phyloP scores from a whole-genome alignment of 1,140 invertebrate genomes.

The Drosophila nikananu region DNA sequence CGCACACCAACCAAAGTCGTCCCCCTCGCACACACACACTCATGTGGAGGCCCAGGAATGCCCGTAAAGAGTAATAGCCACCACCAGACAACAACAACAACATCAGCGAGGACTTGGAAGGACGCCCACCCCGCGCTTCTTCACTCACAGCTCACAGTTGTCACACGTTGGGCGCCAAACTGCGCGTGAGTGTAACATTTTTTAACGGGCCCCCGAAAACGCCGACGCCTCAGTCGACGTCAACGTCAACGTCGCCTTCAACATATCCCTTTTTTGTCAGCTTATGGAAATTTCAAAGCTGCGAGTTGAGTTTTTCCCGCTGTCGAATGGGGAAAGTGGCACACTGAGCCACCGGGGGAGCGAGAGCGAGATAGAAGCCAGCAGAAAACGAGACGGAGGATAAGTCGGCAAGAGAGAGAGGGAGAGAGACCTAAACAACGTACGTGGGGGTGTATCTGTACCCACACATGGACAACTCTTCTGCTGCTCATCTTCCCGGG shows the following conservation, averaged over 20 bases:
- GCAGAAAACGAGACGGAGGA: conserved; percentile 3
- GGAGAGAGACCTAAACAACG: conserved; percentile 49
- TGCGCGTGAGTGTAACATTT: conserved; percentile 82
- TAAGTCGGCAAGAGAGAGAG: conserved; percentile 7
- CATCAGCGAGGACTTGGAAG: conserved; percentile 6
- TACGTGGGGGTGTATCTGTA: conserved; percentile 68
- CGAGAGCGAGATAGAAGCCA: conserved; percentile 14
- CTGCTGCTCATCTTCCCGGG: conserved; percentile 69
- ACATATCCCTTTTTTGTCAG: conserved; percentile 79
- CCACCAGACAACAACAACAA: conserved; percentile 60
- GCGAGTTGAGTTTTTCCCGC: conserved; percentile 78
- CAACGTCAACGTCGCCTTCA: conserved; percentile 33
- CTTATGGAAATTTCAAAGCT: conserved; percentile 77
- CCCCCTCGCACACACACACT: conserved; percentile 45
- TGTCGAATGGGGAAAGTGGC: conserved; percentile 38
- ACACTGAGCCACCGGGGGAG: conserved; percentile 16
- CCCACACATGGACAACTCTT: conserved; percentile 69
- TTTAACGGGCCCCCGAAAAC: conserved; percentile 63
- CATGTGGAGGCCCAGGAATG: conserved; percentile 68
- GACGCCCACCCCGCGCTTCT: conserved; percentile 55
- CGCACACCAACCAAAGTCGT: conserved; percentile 33
- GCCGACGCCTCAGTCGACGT: conserved; percentile 18
- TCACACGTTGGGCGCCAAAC: conserved; percentile 73
- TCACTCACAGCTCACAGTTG: conserved; percentile 65
- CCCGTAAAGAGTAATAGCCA: conserved; percentile 77